Base-by-base conservation (phyloP, 2,797 vertebrate species). In the Pangasius krempfi region DNA sequence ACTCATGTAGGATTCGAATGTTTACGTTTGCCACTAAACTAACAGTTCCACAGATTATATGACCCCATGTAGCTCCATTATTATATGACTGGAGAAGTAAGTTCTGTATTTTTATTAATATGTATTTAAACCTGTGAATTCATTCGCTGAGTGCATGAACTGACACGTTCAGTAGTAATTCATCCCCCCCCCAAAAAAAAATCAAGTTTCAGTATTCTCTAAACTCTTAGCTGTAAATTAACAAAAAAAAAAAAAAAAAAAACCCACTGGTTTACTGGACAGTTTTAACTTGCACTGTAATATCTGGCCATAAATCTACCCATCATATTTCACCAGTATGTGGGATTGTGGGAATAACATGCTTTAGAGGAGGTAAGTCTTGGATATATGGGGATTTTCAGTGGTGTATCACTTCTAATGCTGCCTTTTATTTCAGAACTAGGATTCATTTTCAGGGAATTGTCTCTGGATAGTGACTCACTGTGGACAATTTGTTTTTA, bases 361-460 rank as follows among this genome's bases (percentile, higher is more conserved):
- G 20, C 64, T 70, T 70, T 70, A 70, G 20, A 37, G 47, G n/a
- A 85, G 82, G 82, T 84, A 84, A 84, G 82, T 84, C 62, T 70
- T 52, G 27, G 8, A 20, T 16, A 83, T 27, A 18, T 47, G 25
- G 60, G 40, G 25, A 9, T 64, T 83, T 44, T 64, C 16, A 66
- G 27, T 22, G 44, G 4, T 68, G 14, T n/a, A 1, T 22, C 16
- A 22, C 62, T 25, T 47, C 33, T 12, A 20, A 68, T 80, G 27
- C n/a, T 75, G 27, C 14, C 2, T 25, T 64, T 75, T 78, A 60
- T 18, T 30, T 60, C 14, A 76, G 22, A 22, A 20, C 64, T 52
- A 83, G 80, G 30, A 22, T 33, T 54, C 0, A 25, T 37, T 25
- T 72, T 54, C 16, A 50, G 47, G 33, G 44, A 84, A 54, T 54